Evolutionary conservation across 1,140 invertebrate genomes (phyloP).

Genomic region (Lethrus apterus): DNA sequence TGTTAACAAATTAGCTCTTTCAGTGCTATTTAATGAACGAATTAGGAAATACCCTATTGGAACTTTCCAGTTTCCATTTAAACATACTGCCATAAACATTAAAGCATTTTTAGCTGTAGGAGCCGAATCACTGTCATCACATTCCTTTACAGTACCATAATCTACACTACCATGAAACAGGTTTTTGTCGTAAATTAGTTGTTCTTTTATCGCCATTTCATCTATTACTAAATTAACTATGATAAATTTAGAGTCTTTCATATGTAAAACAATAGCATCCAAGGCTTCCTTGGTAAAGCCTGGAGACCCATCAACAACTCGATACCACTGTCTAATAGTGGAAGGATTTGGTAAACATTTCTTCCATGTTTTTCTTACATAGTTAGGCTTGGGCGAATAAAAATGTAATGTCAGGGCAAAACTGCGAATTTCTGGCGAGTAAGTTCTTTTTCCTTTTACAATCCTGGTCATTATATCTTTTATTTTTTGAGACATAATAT

Average conservation of each 20-base stretch:
- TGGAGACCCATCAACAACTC: slow-evolving; percentile 30
- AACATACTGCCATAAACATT: slow-evolving; percentile 32
- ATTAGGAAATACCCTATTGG: slow-evolving; percentile 37
- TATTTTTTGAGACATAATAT: too few species aligned
- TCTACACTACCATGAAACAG: slow-evolving; percentile 26
- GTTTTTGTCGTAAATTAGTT: slow-evolving; percentile 5
- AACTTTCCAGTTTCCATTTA: slow-evolving; percentile 36
- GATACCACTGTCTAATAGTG: slow-evolving; percentile 37
- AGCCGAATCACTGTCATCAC: slow-evolving; percentile 21
- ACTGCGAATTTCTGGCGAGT: too few species aligned
- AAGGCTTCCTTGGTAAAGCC: slow-evolving; percentile 38
- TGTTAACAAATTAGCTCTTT: slow-evolving; percentile 27
- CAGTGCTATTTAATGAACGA: slow-evolving; percentile 20
- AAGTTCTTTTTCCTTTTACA: too few species aligned
- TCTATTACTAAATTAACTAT: slow-evolving; percentile 19
- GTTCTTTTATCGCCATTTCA: slow-evolving; percentile 26
- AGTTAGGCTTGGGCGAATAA: slow-evolving; percentile 37
- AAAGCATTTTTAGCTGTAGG: slow-evolving; percentile 34
- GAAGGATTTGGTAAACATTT: slow-evolving; percentile 37
- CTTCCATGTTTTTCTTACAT: slow-evolving; percentile 38
- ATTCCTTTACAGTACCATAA: slow-evolving; percentile 21
- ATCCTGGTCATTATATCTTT: too few species aligned
- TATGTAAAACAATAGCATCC: slow-evolving; percentile 26
- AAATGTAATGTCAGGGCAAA: slow-evolving; percentile 41
- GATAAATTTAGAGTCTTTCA: neutral